Evolutionary conservation across 2,888 invertebrate genomes (phyloP).

Genomic region (Candidula unifasciata): DNA sequence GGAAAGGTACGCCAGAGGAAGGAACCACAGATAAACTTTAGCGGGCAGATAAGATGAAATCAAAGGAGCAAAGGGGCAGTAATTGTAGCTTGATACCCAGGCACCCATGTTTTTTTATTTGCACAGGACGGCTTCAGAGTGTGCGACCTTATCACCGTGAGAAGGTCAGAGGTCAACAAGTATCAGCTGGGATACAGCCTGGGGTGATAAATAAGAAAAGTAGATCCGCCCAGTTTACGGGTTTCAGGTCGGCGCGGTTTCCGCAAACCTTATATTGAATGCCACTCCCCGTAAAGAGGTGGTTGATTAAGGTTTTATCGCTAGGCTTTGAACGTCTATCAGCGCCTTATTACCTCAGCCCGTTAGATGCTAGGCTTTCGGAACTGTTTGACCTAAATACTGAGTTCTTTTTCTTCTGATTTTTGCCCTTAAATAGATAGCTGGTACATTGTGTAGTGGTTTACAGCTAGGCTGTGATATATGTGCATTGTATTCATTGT

Average conservation of each 20-base stretch:
- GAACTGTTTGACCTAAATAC: too few relatives aligned
- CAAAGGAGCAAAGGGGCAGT: conserved; percentile 39
- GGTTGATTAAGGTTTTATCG: too few relatives aligned
- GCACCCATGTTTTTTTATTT: conserved; percentile 45
- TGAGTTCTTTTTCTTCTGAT: too few relatives aligned
- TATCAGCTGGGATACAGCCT: conserved; percentile 47
- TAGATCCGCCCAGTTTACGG: conserved; percentile 33
- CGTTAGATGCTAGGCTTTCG: too few relatives aligned
- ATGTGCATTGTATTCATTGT: too few relatives aligned
- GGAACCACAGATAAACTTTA: conserved; percentile 33
- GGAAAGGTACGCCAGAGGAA: conserved; percentile 7
- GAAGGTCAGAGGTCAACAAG: conserved; percentile 51
- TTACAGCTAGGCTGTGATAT: too few relatives aligned
- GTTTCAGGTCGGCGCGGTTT: not conserved
- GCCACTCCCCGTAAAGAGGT: too few relatives aligned
- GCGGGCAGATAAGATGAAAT: conserved; percentile 36
- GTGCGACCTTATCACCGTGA: conserved; percentile 50
- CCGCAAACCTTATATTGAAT: not conserved
- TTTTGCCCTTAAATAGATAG: too few relatives aligned
- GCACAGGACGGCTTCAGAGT: conserved; percentile 32
- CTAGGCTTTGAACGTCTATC: too few relatives aligned
- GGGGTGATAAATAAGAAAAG: conserved; percentile 43
- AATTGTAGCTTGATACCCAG: conserved; percentile 47
- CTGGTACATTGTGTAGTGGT: too few relatives aligned
- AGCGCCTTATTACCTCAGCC: too few relatives aligned